Evolutionary conservation across 2,113 vertebrate genomes (phyloP).

Genomic region (Malaclemys terrapin): DNA sequence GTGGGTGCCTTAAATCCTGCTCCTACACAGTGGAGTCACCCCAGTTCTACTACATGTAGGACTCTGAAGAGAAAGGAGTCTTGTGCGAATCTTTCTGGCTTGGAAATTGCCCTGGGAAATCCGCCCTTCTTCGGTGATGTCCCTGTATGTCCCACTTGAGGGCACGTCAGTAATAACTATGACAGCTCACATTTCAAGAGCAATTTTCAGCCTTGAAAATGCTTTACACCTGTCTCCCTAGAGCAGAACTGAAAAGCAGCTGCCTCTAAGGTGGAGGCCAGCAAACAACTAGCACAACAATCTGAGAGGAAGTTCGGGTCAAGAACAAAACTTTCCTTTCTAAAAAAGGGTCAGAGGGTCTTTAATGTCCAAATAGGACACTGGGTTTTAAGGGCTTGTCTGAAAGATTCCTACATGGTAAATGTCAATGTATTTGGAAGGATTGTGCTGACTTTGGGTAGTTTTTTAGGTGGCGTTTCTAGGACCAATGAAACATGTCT

Average conservation of each 20-base stretch:
- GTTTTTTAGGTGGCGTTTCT: background rate
- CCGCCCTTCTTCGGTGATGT: background rate
- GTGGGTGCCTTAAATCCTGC: background rate
- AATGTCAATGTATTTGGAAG: background rate
- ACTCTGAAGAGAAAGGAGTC: background rate
- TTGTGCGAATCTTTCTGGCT: background rate
- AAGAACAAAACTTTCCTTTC: background rate
- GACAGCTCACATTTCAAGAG: background rate
- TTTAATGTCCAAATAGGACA: background rate
- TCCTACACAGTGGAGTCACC: background rate
- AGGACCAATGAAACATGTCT: background rate
- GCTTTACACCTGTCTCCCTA: background rate
- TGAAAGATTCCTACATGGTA: background rate
- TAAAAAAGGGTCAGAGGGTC: background rate
- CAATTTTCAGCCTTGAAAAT: background rate
- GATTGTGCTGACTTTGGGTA: background rate
- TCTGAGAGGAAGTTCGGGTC: background rate
- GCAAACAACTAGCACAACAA: background rate
- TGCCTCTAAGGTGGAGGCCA: background rate
- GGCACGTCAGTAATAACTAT: background rate
- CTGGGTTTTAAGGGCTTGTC: background rate
- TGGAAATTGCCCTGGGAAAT: background rate
- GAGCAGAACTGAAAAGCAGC: background rate
- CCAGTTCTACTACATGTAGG: background rate
- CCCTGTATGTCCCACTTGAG: background rate